Conservation (phyloP, 2,797 vertebrate species). For the Pangasius larnaudii region DNA sequence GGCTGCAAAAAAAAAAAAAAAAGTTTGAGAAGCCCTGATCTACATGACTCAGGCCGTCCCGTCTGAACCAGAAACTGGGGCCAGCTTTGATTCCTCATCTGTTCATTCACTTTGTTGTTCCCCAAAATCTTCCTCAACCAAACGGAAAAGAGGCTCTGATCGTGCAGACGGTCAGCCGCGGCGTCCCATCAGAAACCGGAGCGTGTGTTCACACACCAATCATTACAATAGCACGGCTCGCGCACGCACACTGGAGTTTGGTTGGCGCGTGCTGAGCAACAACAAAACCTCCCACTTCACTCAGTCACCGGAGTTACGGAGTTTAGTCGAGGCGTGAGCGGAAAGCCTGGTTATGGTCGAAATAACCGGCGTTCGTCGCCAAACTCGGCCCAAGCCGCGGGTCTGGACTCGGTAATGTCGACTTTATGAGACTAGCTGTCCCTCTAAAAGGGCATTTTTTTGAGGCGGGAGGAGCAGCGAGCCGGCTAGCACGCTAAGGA, state of each 20-base stretch:
- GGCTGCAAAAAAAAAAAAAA: neutral
- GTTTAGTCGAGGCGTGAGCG: conserved; percentile 59
- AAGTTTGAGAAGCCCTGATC: neutral
- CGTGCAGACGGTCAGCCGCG: conserved; percentile 56
- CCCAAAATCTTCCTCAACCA: conserved; percentile 51
- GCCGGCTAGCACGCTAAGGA: conserved; percentile 48
- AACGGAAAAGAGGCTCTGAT: conserved; percentile 34
- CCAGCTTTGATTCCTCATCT: conserved; percentile 7
- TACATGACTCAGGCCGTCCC: neutral
- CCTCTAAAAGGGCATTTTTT: neutral
- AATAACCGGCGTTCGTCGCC: neutral
- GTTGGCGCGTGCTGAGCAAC: conserved; percentile 73
- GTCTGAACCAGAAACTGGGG: neutral
- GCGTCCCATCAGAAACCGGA: conserved; percentile 57
- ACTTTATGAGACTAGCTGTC: neutral
- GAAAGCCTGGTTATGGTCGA: conserved; percentile 6
- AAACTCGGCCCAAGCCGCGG: neutral
- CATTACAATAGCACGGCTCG: conserved; percentile 62
- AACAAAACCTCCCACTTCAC: conserved; percentile 73
- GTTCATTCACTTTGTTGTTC: conserved; percentile 31
- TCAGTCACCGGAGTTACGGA: conserved; percentile 68
- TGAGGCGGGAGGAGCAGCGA: neutral
- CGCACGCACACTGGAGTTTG: conserved; percentile 61
- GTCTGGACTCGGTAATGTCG: neutral
- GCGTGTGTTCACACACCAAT: conserved; percentile 68